Conservation (phyloP, 2,888 invertebrate genomes). For the Drosophila kuntzei region DNA sequence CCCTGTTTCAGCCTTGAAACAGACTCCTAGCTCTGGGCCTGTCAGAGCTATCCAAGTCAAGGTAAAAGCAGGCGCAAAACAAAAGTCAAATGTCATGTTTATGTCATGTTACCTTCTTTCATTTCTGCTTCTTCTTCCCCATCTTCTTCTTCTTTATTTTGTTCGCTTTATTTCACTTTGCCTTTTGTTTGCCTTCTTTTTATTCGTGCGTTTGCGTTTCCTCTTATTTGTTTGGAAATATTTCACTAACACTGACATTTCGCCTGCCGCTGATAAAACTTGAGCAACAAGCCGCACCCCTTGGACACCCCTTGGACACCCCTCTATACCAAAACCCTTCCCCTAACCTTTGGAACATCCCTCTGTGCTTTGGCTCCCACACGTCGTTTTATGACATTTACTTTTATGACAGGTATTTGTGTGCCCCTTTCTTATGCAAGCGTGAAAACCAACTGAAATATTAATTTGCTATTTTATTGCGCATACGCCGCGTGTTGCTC, state of each 20-base stretch:
- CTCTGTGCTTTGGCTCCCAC: constrained; percentile 38
- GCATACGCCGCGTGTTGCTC: constrained; percentile 57
- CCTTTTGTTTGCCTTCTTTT: constrained; percentile 58
- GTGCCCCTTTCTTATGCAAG: constrained; percentile 46
- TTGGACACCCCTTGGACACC: too few species aligned
- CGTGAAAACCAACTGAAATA: constrained; percentile 70
- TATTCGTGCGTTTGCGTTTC: constrained; percentile 38
- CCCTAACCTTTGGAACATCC: constrained; percentile 3
- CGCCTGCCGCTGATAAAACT: constrained; percentile 62
- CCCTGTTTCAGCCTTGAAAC: constrained; percentile 12
- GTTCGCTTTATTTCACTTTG: constrained; percentile 60
- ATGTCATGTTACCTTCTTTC: constrained; percentile 74
- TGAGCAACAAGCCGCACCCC: constrained; percentile 37
- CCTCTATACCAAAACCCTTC: neutral
- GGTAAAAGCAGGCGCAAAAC: constrained; percentile 46
- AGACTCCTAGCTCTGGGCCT: constrained; percentile 26
- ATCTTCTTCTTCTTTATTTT: constrained; percentile 12
- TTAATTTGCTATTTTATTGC: constrained; percentile 74
- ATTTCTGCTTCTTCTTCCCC: constrained; percentile 17
- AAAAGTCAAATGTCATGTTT: constrained; percentile 82
- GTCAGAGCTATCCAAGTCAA: constrained; percentile 43
- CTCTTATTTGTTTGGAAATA: constrained; percentile 76
- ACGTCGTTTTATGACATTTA: constrained; percentile 76
- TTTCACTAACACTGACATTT: constrained; percentile 74
- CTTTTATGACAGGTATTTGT: constrained; percentile 76